These are phyloP conservation scores for Mixornis gularis DNA, from an alignment of 2,113 vertebrate species.

Conservation along the genomic window DNA sequence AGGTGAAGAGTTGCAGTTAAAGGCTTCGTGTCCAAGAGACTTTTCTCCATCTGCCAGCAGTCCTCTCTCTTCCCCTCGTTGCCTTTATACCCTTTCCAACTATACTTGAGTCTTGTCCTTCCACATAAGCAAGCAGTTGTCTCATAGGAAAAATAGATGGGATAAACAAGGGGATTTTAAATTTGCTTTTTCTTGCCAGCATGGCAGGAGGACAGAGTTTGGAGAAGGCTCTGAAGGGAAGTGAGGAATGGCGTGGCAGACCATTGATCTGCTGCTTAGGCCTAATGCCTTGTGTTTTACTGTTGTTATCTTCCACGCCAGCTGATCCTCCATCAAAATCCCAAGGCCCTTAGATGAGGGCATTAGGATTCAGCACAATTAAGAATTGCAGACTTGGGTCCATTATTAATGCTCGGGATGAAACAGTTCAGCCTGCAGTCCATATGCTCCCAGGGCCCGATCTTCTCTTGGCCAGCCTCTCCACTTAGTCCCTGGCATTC, in stretches of 20 bases:
- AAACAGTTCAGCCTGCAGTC: conserved; percentile 35
- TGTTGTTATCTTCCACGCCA: conserved; percentile 15
- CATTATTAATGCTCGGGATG: conserved; percentile 37
- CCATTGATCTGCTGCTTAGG: conserved; percentile 7
- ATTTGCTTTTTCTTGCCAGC: background rate
- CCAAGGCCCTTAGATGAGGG: conserved; percentile 2
- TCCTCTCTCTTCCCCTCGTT: background rate
- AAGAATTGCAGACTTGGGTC: conserved; percentile 31
- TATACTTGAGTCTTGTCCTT: background rate
- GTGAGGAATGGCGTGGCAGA: background rate
- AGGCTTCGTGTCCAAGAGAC: background rate
- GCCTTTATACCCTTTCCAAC: background rate
- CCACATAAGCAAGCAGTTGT: background rate
- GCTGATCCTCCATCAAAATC: conserved; percentile 32
- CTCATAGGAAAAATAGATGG: background rate
- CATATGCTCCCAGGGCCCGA: conserved; percentile 45
- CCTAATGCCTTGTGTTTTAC: background rate
- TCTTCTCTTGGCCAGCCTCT: conserved; percentile 15
- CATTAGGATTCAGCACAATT: conserved; percentile 49
- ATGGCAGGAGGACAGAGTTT: background rate
- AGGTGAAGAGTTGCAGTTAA: background rate
- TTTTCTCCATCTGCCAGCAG: background rate
- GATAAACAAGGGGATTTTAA: conserved; percentile 12
- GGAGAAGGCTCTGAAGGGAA: conserved; percentile 16
- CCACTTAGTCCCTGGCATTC: background rate